These are phyloP conservation scores for Popillia japonica DNA, from an alignment of 1,140 invertebrate species.

Conservation along the genomic window DNA sequence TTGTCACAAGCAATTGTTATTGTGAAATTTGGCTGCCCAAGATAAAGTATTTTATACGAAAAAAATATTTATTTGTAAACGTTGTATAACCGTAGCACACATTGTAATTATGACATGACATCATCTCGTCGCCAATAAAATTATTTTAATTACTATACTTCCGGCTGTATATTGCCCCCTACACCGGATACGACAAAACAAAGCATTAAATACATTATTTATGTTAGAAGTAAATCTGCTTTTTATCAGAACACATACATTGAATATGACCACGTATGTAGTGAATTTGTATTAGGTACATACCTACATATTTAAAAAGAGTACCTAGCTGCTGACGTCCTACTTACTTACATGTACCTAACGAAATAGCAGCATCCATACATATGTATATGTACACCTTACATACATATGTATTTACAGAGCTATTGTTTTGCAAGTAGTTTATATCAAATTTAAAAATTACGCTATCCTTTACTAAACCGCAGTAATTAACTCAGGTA, in stretches of 20 bases:
- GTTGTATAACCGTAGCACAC: background rate
- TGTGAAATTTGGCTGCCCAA: too few relatives aligned
- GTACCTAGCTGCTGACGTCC: too few relatives aligned
- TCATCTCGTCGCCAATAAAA: background rate
- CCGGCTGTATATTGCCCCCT: background rate
- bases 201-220: slow-evolving; percentile 3
- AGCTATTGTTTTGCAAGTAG: too few relatives aligned
- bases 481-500: background rate
- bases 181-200: background rate
- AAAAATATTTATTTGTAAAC: too few relatives aligned
- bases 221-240: background rate
- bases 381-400: too few relatives aligned
- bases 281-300: too few relatives aligned
- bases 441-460: background rate
- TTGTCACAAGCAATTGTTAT: too few relatives aligned
- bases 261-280: background rate
- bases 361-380: too few relatives aligned
- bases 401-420: too few relatives aligned
- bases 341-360: too few relatives aligned
- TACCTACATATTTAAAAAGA: too few relatives aligned
- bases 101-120: background rate
- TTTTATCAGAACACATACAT: background rate
- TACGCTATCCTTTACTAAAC: background rate
- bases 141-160: slow-evolving; percentile 4
- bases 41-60: too few relatives aligned